phyloP scores from a whole-genome alignment of 2,888 invertebrate species.

The Mongoloraphidia duomilia region DNA sequence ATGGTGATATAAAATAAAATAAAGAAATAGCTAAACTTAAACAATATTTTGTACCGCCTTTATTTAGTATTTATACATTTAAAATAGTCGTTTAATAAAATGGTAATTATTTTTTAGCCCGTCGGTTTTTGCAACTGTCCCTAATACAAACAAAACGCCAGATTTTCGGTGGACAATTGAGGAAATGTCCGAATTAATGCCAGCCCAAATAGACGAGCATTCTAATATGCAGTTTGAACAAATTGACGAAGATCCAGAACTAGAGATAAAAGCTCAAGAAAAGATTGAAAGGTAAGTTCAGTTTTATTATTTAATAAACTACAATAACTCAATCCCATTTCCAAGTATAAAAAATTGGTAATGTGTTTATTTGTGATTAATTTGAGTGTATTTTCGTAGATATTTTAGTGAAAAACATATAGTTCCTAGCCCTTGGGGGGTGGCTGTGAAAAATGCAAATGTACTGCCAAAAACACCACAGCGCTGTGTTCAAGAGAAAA shows the following conservation, averaged over 20 bases:
- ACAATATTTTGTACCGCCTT: slow-evolving; percentile 1
- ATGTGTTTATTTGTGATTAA: background rate
- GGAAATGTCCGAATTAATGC: slow-evolving; percentile 49
- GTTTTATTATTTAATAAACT: slow-evolving; percentile 6
- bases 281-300: slow-evolving; percentile 41
- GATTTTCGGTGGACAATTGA: slow-evolving; percentile 56
- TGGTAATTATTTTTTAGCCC: slow-evolving; percentile 22
- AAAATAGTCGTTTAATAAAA: too few relatives aligned
- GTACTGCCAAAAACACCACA: slow-evolving; percentile 9
- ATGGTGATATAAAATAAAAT: too few relatives aligned
- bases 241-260: slow-evolving; percentile 44
- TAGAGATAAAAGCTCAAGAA: slow-evolving; percentile 49
- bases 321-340: background rate
- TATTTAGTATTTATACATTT: slow-evolving; percentile 1
- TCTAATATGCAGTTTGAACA: slow-evolving; percentile 46
- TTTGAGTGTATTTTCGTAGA: slow-evolving; percentile 8
- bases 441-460: slow-evolving; percentile 10
- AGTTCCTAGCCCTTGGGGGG: slow-evolving; percentile 28
- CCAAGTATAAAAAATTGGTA: background rate
- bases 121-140: slow-evolving; percentile 25
- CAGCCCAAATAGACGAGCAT: slow-evolving; percentile 50
- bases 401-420: slow-evolving; percentile 28
- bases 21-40: too few relatives aligned
- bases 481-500: background rate
- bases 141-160: slow-evolving; percentile 26